Evolutionary conservation across 2,888 invertebrate species (phyloP).

Genomic region (Trachelus stipa): DNA sequence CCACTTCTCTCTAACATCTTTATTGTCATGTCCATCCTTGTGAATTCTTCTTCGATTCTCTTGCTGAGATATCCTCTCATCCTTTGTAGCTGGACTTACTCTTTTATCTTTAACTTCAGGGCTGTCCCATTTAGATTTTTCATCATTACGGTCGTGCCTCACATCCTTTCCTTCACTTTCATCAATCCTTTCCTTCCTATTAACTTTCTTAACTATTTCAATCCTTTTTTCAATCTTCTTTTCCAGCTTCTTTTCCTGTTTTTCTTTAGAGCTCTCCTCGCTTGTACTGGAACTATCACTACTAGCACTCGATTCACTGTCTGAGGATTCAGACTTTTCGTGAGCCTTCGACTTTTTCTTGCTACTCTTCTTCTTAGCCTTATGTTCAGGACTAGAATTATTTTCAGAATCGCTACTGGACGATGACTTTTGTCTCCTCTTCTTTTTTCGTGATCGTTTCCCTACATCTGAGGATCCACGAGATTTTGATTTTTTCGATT

Average conservation of each 20-base stretch:
- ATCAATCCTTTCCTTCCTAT: neutral
- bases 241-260: neutral
- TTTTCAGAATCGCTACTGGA: neutral
- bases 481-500: neutral
- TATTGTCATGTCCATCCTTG: conserved; percentile 8
- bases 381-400: neutral
- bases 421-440: neutral
- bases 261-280: neutral
- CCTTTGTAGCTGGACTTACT: neutral
- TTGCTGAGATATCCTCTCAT: neutral
- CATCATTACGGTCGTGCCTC: conserved; percentile 6
- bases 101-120: conserved; percentile 7
- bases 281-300: neutral
- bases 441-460: neutral
- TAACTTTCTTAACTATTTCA: neutral
- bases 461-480: neutral
- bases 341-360: neutral
- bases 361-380: neutral
- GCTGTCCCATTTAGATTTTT: conserved; percentile 19
- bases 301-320: neutral
- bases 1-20: conserved; percentile 9
- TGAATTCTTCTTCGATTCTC: conserved; percentile 9
- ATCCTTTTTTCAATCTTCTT: neutral
- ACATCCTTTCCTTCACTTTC: neutral
- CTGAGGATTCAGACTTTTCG: neutral